Percentiles rank a stretch among this genome's conserved stretches.
These are phyloP conservation scores for Vesta saturnalis DNA, from an alignment of 2,888 invertebrate genomes.

Conservation along the genomic window DNA sequence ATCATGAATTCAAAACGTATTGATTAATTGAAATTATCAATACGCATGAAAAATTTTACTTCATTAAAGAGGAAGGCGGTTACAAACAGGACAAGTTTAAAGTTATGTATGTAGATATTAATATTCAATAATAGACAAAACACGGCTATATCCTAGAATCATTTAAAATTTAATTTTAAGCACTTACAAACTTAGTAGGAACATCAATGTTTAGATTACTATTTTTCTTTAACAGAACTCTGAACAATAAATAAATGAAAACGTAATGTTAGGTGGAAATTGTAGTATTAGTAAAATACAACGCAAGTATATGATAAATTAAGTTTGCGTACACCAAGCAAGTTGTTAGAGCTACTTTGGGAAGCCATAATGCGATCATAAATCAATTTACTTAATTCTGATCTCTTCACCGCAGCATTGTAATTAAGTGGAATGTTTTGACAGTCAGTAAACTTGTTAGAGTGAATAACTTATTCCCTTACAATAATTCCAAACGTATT, in stretches of 20 bases:
- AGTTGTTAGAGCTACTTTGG: conserved; percentile 2
- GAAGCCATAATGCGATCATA: conserved; percentile 13
- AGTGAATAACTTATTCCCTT: background rate
- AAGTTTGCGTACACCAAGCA: conserved; percentile 7
- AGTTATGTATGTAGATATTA: too few species aligned
- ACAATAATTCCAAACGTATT: background rate
- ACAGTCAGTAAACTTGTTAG: conserved; percentile 16
- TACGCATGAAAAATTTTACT: too few species aligned
- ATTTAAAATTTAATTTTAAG: too few species aligned
- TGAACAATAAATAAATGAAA: background rate
- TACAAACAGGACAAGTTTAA: too few species aligned
- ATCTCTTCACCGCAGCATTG: background rate
- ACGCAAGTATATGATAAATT: conserved; percentile 14
- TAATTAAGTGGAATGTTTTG: conserved; percentile 10
- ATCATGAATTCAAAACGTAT: too few species aligned
- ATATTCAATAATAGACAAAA: too few species aligned
- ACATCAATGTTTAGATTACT: too few species aligned
- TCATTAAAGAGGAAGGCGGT: too few species aligned
- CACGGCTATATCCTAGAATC: too few species aligned
- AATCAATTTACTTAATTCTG: conserved; percentile 15
- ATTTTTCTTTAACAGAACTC: too few species aligned
- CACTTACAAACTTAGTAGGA: background rate
- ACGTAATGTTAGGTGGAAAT: background rate
- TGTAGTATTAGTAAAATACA: background rate
- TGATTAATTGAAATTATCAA: too few species aligned